A percentile compares a stretch with the other conserved stretches of the same genome.
These are phyloP conservation scores for Arctocebus calabarensis DNA, from an alignment of 2,797 vertebrate species.

Conservation along the genomic window DNA sequence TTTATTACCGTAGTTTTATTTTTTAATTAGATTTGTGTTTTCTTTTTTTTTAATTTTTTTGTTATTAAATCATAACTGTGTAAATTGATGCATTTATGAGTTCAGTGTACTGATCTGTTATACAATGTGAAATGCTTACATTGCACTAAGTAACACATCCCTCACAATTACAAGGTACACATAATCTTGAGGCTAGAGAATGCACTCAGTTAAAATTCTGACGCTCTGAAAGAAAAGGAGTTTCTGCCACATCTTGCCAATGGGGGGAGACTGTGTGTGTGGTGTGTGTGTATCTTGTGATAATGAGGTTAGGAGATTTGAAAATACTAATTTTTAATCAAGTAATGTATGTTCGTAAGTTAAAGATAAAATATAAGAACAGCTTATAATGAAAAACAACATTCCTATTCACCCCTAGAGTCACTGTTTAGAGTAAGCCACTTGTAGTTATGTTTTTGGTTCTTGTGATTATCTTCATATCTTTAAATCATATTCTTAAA, in stretches of 20 bases:
- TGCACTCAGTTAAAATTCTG: not conserved
- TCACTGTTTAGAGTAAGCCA: not conserved
- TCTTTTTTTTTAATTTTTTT: too few species aligned
- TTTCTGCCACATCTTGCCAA: not conserved
- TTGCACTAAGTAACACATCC: too few species aligned
- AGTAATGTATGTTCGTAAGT: not conserved
- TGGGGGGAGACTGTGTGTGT: not conserved
- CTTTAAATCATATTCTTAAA: conserved; percentile 23
- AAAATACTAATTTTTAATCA: conserved; percentile 32
- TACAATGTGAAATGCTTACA: too few species aligned
- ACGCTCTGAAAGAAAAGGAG: not conserved
- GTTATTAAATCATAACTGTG: too few species aligned
- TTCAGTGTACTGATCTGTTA: too few species aligned
- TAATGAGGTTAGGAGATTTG: not conserved
- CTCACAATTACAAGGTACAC: not conserved
- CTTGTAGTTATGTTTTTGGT: not conserved
- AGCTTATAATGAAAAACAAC: not conserved
- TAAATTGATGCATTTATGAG: too few species aligned
- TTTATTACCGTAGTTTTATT: too few species aligned
- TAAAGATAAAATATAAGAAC: not conserved
- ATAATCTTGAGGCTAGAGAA: not conserved
- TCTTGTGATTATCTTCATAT: conserved; percentile 37
- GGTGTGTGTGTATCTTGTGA: not conserved
- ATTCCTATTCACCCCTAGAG: not conserved
- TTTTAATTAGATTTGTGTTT: too few species aligned